Percentiles rank a stretch among this genome's conserved stretches.
Evolutionary conservation across 2,888 invertebrate genomes (phyloP).

Genomic region (Caradrina clavipalpis): DNA sequence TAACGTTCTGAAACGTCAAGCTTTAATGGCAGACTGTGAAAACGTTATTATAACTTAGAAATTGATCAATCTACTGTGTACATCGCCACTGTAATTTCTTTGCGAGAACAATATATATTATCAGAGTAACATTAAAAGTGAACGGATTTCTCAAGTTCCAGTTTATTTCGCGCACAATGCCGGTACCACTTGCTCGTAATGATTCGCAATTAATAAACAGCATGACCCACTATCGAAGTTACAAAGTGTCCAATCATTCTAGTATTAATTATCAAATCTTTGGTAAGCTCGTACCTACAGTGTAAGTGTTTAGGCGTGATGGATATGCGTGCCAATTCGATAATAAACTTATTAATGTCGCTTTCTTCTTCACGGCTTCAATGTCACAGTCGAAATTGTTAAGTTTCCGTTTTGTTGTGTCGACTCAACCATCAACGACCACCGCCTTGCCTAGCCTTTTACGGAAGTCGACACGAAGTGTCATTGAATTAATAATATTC

Average conservation of each 20-base stretch:
- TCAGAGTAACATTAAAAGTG: slow-evolving; percentile 81
- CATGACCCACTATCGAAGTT: slow-evolving; percentile 84
- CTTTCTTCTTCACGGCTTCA: slow-evolving; percentile 79
- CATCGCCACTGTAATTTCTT: slow-evolving; percentile 48
- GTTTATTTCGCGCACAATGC: slow-evolving; percentile 85
- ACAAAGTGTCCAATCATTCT: slow-evolving; percentile 83
- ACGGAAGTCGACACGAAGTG: slow-evolving; percentile 70
- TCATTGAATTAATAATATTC: slow-evolving; percentile 75
- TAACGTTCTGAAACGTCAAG: slow-evolving; percentile 23
- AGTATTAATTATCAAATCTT: slow-evolving; percentile 82
- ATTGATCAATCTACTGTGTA: slow-evolving; percentile 56
- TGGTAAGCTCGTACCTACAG: slow-evolving; percentile 71
- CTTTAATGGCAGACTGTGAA: slow-evolving; percentile 29
- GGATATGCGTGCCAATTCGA: slow-evolving; percentile 75
- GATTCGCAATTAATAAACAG: slow-evolving; percentile 88
- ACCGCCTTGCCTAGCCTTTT: slow-evolving; percentile 68
- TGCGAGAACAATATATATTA: slow-evolving; percentile 62
- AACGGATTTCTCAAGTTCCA: slow-evolving; percentile 86
- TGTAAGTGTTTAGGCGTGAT: slow-evolving; percentile 73
- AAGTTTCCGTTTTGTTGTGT: slow-evolving; percentile 64
- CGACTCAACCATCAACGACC: slow-evolving; percentile 48
- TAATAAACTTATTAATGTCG: slow-evolving; percentile 78
- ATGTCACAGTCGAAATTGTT: slow-evolving; percentile 71
- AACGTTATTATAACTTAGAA: slow-evolving; percentile 34
- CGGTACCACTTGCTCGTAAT: slow-evolving; percentile 83